Base-by-base conservation (phyloP, 2,797 vertebrate species). In the Poeciliopsis turneri region DNA sequence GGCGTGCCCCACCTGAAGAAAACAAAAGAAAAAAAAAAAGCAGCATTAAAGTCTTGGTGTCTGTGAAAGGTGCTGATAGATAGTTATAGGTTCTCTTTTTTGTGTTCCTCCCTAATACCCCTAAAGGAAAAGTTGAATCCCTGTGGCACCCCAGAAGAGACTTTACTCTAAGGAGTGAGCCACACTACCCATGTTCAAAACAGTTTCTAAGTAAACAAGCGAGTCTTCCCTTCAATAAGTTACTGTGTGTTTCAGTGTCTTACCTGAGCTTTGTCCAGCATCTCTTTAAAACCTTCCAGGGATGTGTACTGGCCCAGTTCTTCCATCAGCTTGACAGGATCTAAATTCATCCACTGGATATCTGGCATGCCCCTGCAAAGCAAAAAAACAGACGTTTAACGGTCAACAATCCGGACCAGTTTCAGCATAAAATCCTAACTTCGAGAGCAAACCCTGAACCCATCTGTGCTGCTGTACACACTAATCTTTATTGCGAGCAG, bases 331-430 rank as follows among this genome's bases (percentile, higher is more conserved):
- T 98, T 97, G 87, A 98, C 92, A 25, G 98, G 98, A 86, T 99
- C 97, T 78, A 99, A 94, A 90, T 99, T 99, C 94, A 98, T 98
- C 98, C 98, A 99, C 85, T 99, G 98, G 93, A 99, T 99, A 86
- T 98, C 97, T 0, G 97, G 97, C 90, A 97, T 97, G 18, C 98
- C 98, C 80, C 98, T 99, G 93, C 0, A 51, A 70, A 88, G 75
- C 75, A 85, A 84, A 87, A 82, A 86, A 66, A 30, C 53, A 74
- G n/a, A 78, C 16, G 46, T 20, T 53, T 5, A 51, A 82, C 81
- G 64, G 82, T 33, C 43, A 76, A 68, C 61, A 61, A 76, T 30
- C 20, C 66, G 70, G 76, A 85, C 25, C 72, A 36, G 57, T 72
- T 53, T 6, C 11, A 71, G 46, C 57, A 69, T 30, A 76, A 81